These are phyloP conservation scores for Mastacembelus armatus DNA, from an alignment of 2,797 vertebrate species.

Conservation along the genomic window DNA sequence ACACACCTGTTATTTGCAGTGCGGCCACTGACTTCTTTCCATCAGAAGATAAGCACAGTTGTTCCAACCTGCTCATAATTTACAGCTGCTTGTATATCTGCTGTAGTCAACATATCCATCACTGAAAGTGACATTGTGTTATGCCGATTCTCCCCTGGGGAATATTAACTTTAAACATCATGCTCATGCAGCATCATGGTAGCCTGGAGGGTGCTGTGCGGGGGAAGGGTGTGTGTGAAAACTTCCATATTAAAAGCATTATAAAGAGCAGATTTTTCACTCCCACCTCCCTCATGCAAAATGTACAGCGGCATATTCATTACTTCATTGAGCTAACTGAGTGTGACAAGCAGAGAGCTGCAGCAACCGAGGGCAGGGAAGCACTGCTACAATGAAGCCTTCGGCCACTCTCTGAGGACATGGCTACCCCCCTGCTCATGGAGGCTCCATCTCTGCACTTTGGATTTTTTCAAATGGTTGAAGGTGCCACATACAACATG, in stretches of 20 bases:
- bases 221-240: conserved; percentile 67
- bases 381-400: conserved; percentile 74
- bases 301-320: conserved; percentile 82
- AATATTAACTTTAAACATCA: conserved; percentile 73
- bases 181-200: conserved; percentile 69
- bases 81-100: conserved; percentile 64
- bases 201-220: conserved; percentile 45
- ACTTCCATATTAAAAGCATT: conserved; percentile 78
- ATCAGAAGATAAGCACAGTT: conserved; percentile 16
- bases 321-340: conserved; percentile 81
- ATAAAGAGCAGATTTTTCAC: conserved; percentile 74
- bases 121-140: conserved; percentile 73
- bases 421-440: conserved; percentile 62
- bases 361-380: conserved; percentile 67
- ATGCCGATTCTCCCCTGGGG: conserved; percentile 65
- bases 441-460: conserved; percentile 65
- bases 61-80: conserved; percentile 46
- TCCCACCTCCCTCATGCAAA: conserved; percentile 80
- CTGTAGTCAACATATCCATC: conserved; percentile 65
- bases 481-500: conserved; percentile 63
- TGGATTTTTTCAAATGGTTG: conserved; percentile 70
- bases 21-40: conserved; percentile 10
- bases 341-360: conserved; percentile 81
- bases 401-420: conserved; percentile 77
- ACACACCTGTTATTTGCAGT: conserved; percentile 4